A percentile compares a stretch with the other conserved stretches of the same genome.
Evolutionary conservation across 2,888 invertebrate genomes (phyloP).

Genomic region (Cylloceria caligata): DNA sequence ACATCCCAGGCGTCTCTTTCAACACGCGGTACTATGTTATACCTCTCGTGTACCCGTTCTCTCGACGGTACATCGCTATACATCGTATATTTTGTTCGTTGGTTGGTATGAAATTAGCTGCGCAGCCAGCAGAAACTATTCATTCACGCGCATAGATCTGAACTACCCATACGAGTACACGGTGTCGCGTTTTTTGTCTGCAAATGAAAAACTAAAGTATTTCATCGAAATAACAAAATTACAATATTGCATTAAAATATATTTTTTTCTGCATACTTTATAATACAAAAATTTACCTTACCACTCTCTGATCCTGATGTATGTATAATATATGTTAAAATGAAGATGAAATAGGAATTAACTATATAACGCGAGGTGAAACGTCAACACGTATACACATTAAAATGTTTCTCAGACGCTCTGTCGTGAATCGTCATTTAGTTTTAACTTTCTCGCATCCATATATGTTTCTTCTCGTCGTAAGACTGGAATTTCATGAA

Average conservation of each 20-base stretch:
- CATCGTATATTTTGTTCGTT: slow-evolving; percentile 31
- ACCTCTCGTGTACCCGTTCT: slow-evolving; percentile 41
- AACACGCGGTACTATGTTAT: slow-evolving; percentile 27
- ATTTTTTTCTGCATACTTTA: background rate
- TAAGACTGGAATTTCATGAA: too few relatives aligned
- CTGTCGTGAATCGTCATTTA: too few relatives aligned
- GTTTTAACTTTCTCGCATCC: too few relatives aligned
- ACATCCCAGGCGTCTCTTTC: slow-evolving; percentile 65
- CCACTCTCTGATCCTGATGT: background rate
- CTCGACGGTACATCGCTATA: slow-evolving; percentile 24
- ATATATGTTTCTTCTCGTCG: too few relatives aligned
- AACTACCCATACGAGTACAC: background rate
- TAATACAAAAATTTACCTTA: background rate
- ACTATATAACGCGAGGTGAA: too few relatives aligned
- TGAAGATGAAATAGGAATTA: too few relatives aligned
- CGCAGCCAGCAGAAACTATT: slow-evolving; percentile 24
- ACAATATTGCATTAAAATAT: background rate
- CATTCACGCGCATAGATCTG: background rate
- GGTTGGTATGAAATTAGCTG: slow-evolving; percentile 24
- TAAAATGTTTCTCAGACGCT: too few relatives aligned
- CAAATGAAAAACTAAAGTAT: background rate
- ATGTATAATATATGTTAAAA: too few relatives aligned
- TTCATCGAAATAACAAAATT: background rate
- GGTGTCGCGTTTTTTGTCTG: background rate
- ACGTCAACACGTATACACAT: too few relatives aligned